Percentiles rank a stretch among this genome's conserved stretches.
phyloP scores from a whole-genome alignment of 2,888 invertebrate genomes.

The Coleophora flavipennella region DNA sequence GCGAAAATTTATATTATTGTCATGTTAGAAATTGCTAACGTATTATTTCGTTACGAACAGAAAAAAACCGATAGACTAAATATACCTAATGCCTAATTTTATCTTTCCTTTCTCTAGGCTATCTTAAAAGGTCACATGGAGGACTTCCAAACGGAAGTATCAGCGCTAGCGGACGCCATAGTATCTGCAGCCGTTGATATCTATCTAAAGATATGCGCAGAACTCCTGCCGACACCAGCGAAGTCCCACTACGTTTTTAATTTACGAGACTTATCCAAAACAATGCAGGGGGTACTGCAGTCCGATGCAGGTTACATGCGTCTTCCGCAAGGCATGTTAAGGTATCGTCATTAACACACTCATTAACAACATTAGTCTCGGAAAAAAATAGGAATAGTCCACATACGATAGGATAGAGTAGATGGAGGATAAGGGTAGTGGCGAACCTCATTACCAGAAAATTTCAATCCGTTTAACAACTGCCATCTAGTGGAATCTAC shows the following conservation, averaged over 20 bases:
- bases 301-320: conserved; percentile 82
- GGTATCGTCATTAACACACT: conserved; percentile 42
- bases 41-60: no score
- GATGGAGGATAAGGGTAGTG: no score
- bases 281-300: conserved; percentile 91
- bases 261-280: conserved; percentile 90
- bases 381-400: no score
- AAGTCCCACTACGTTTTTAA: conserved; percentile 96
- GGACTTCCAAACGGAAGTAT: conserved; percentile 81
- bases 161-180: conserved; percentile 77
- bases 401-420: no score
- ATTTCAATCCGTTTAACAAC: no score
- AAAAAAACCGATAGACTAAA: no score
- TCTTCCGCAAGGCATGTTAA: conserved; percentile 76
- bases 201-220: conserved; percentile 83
- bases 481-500: no score
- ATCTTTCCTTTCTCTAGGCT: conserved; percentile 47
- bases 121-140: conserved; percentile 83
- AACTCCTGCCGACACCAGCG: conserved; percentile 90
- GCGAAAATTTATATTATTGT: no score
- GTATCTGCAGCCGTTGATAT: conserved; percentile 89
- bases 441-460: no score
- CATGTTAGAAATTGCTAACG: no score
- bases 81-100: neutral
- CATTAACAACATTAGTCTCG: no score